Evolutionary conservation across 2,888 invertebrate genomes (phyloP).

Genomic region (Ectobius pallidus): DNA sequence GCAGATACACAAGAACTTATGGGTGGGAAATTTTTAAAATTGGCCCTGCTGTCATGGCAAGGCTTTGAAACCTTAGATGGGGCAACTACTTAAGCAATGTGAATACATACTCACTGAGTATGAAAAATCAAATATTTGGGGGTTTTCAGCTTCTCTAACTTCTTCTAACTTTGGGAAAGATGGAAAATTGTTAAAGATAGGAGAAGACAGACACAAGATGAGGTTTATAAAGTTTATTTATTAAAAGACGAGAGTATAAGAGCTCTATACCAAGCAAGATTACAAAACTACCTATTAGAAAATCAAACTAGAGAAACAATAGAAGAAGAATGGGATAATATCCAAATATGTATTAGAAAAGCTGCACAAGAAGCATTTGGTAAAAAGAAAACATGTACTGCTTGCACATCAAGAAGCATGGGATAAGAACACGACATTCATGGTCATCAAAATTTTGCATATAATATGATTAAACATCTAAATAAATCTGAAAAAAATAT

Average conservation of each 20-base stretch:
- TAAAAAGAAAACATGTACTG: neutral
- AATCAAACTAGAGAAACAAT: too few relatives aligned
- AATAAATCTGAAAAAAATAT: neutral
- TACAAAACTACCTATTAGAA: neutral
- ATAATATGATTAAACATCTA: neutral
- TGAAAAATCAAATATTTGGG: too few relatives aligned
- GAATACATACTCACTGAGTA: too few relatives aligned
- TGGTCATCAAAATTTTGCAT: neutral
- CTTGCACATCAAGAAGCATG: neutral
- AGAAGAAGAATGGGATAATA: neutral
- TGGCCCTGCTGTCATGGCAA: too few relatives aligned
- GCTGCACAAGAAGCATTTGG: neutral
- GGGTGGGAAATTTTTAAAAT: too few relatives aligned
- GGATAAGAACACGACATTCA: neutral
- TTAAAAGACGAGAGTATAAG: neutral
- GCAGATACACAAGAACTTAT: too few relatives aligned
- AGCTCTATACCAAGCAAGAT: neutral
- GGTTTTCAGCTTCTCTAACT: too few relatives aligned
- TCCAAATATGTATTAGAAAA: neutral
- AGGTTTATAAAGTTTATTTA: neutral
- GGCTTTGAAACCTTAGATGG: too few relatives aligned
- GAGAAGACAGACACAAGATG: neutral
- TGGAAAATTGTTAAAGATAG: neutral
- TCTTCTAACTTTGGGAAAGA: neutral
- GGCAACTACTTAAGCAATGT: too few relatives aligned